These are phyloP conservation scores for Tipula unca DNA, from an alignment of 2,888 invertebrate species.

Conservation along the genomic window DNA sequence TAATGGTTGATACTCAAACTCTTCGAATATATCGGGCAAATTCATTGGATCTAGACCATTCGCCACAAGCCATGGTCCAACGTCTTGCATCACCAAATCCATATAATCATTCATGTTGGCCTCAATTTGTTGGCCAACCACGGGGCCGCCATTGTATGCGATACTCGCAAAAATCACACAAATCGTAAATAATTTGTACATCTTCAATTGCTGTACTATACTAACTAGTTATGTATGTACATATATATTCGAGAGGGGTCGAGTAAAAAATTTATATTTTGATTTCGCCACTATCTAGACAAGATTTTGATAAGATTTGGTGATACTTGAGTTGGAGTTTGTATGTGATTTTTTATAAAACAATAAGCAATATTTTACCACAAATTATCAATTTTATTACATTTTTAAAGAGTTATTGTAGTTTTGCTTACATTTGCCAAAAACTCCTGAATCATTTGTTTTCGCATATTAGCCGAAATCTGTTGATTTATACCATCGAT, in stretches of 20 bases:
- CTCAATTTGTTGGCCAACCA: background rate
- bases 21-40: constrained; percentile 28
- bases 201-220: background rate
- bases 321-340: background rate
- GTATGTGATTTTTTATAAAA: background rate
- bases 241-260: too few relatives aligned
- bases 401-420: background rate
- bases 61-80: constrained; percentile 27
- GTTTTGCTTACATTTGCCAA: background rate
- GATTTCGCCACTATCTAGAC: background rate
- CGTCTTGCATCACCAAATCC: constrained; percentile 29
- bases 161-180: background rate
- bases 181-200: background rate
- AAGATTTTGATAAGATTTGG: background rate
- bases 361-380: background rate
- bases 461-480: background rate
- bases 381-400: background rate
- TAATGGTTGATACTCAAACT: constrained; percentile 24
- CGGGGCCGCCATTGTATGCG: background rate
- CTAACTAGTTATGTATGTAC: background rate
- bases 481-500: constrained; percentile 24
- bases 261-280: background rate
- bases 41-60: constrained; percentile 30
- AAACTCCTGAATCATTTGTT: background rate
- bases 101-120: constrained; percentile 26